Base-by-base conservation (phyloP, 2,888 invertebrate species). In the Harpalus rufipes region DNA sequence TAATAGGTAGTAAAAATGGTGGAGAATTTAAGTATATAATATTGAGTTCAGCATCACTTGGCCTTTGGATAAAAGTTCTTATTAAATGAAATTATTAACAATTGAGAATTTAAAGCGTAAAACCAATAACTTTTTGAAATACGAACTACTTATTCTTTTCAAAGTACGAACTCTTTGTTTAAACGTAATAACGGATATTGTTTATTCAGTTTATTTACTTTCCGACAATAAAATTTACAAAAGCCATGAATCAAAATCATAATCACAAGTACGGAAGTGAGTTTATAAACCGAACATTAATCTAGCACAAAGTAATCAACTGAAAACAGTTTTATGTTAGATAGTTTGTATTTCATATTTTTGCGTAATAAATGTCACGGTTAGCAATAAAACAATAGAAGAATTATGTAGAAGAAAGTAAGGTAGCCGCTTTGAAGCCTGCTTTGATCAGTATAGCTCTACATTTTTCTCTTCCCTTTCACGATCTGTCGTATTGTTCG, bases 401-500 rank as follows among this genome's bases (percentile, higher is more conserved):
- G 39, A 68, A 68, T 39, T 12, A 68, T 39, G 32, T 68, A 6
- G 25, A 68, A 39, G 68, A 68, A 68, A 68, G 68, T 68, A 68
- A 32, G 25, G 32, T 68, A 68, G 32, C 12, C 10, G 68, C 68
- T 1, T 21, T 21, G 21, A 21, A 21, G 21, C 21, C 21, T 21
- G 21, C 21, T 68, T 68, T 68, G 68, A 68, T 68, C 68, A 68
- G 14, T 14, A 10, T 14, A 59, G 44, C 63, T 63, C 25, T 63
- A 5, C 10, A 68, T 68, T 68, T 68, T 68, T 68, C 32, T 5
- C 18, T 16, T 14, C n/a, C 18, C 25, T 25, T 84, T 84, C 84
- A 79, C 78, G 84, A 84, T 65, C 78, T 84, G 84, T 84, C 84
- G 78, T 84, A 84, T 84, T 84, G 84, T 84, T 84, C 84, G 41